Base-by-base conservation (phyloP, 2,113 vertebrate genomes). In the Calyptomena viridis region DNA sequence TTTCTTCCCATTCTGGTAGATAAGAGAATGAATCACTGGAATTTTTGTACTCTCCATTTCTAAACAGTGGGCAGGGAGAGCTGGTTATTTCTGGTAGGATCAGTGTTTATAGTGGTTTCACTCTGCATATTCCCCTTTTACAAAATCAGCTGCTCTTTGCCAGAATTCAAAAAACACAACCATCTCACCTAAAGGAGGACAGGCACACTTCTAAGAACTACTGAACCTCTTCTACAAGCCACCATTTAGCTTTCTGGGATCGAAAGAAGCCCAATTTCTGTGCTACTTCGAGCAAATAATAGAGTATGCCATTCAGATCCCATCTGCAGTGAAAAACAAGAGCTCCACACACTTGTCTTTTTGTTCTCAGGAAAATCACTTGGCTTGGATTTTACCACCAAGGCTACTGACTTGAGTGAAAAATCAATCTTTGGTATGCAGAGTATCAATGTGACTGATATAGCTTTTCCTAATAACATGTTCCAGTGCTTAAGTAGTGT, bases 1-100 rank as follows among this genome's bases (percentile, higher is more conserved):
- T 95, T 94, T 91, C 80, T 91, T 49, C 62, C 44, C 16, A 3
- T 86, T 95, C 82, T 86, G 71, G 74, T 69, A 95, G 91, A 95
- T 91, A 90, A 95, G 87, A 84, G 73, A 93, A 96, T 96, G 95
- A 97, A 96, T 95, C 93, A 95, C 81, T 87, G 91, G 89, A 94
- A 87, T 90, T 93, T 97, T 90, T 87, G 30, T 94, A 95, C 91
- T 96, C 82, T 95, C 94, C 62, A 72, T 95, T 95, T 96, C 89
- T 95, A 91, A 94, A 66, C 31, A 82, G 58, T 66, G 49, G 60
- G 53, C 84, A 94, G 67, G 60, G 74, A 82, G 46, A 90, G 31
- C 5, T 82, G 40, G 46, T 84, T 93, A 95, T 95, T 94, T 96
- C 69, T 92, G 39, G 80, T 47, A 86, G 92, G 46, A 92, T 89